Percentiles rank a stretch among this genome's conserved stretches.
phyloP scores from a whole-genome alignment of 2,113 vertebrate species.

The Physeter macrocephalus region DNA sequence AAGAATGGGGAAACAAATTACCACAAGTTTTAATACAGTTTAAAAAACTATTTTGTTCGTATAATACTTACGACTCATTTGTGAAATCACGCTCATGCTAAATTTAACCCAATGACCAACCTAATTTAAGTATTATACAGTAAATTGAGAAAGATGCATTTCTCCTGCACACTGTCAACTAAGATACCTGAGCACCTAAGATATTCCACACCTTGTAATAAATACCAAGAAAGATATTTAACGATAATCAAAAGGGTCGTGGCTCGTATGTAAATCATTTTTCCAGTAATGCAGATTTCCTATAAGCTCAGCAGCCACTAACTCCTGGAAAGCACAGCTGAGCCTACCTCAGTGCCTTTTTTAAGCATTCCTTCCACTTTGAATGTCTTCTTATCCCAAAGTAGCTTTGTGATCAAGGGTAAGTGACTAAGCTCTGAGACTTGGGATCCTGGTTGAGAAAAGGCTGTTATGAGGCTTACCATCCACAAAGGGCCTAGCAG shows the following conservation, averaged over 20 bases:
- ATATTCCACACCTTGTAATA: not conserved
- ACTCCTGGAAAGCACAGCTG: not conserved
- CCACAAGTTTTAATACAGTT: not conserved
- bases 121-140: not conserved
- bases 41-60: not conserved
- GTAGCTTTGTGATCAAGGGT: not conserved
- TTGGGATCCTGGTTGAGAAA: not conserved
- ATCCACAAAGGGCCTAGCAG: not conserved
- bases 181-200: not conserved
- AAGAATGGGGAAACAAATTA: not conserved
- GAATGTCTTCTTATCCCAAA: not conserved
- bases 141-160: not conserved
- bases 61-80: not conserved
- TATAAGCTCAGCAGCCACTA: not conserved
- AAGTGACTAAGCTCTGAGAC: not conserved
- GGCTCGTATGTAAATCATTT: not conserved
- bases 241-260: not conserved
- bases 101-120: not conserved
- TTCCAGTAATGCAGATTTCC: not conserved
- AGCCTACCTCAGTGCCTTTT: not conserved
- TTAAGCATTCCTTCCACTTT: not conserved
- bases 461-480: not conserved
- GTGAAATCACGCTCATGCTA: not conserved
- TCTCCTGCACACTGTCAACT: not conserved
- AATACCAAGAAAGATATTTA: not conserved